phyloP scores from a whole-genome alignment of 2,113 vertebrate genomes.

The Muntiacus muntjak region DNA sequence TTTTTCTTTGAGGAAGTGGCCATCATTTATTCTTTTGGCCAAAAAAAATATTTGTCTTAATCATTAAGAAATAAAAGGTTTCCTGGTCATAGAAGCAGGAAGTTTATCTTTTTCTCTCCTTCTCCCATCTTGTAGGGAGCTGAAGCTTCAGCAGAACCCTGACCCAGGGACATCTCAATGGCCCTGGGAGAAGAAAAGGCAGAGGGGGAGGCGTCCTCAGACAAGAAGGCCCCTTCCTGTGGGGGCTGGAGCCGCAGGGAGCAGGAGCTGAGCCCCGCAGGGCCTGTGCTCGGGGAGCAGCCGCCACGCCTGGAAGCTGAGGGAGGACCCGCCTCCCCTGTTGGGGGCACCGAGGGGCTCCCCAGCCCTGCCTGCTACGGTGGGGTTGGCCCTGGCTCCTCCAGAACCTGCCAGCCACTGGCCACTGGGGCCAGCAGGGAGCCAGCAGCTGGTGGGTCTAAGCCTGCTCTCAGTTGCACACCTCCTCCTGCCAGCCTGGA shows the following conservation, averaged over 20 bases:
- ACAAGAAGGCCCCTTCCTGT: neutral
- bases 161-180: constrained; percentile 46
- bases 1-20: neutral
- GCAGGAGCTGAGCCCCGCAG: neutral
- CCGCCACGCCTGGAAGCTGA: neutral
- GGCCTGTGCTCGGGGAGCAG: neutral
- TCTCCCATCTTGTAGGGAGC: constrained; percentile 60
- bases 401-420: neutral
- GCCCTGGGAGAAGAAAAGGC: constrained; percentile 77
- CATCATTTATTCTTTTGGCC: neutral
- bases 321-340: neutral
- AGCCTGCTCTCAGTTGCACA: neutral
- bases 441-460: neutral
- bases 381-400: neutral
- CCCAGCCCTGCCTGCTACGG: neutral
- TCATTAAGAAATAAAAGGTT: neutral
- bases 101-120: neutral
- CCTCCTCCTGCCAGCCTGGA: neutral
- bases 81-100: neutral
- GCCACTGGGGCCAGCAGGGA: constrained; percentile 54
- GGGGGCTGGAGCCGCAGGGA: constrained; percentile 41
- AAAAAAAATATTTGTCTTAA: neutral
- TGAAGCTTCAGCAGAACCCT: neutral
- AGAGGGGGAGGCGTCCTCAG: constrained; percentile 21
- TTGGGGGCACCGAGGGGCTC: neutral